Percentiles rank a stretch among this genome's conserved stretches.
phyloP scores from a whole-genome alignment of 2,888 invertebrate species.

The Xestia sexstrigata region DNA sequence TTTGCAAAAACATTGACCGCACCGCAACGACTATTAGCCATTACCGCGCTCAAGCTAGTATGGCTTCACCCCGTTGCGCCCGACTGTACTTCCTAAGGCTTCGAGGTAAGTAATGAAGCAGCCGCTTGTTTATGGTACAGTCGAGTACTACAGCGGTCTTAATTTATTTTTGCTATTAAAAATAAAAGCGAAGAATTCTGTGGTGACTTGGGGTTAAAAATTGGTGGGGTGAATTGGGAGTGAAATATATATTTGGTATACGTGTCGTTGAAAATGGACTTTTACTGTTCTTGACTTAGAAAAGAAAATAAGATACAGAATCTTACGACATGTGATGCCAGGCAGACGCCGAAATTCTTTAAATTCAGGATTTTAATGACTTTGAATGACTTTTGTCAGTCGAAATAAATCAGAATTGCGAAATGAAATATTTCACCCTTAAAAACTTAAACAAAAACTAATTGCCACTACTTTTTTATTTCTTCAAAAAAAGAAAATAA shows the following conservation, averaged over 20 bases:
- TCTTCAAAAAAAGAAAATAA: not conserved
- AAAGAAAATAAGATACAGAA: not conserved
- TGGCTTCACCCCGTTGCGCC: slow-evolving; percentile 76
- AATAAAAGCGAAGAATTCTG: slow-evolving; percentile 43
- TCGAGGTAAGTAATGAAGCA: slow-evolving; percentile 73
- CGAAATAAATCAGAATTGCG: no score
- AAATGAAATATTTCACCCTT: not conserved
- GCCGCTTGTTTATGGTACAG: slow-evolving; percentile 67
- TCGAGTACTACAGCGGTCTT: slow-evolving; percentile 56
- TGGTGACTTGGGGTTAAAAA: slow-evolving; percentile 33
- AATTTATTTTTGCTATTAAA: slow-evolving; percentile 61
- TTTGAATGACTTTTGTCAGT: no score
- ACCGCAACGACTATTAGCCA: slow-evolving; percentile 62
- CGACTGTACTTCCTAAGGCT: slow-evolving; percentile 73
- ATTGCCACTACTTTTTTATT: not conserved
- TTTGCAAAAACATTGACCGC: slow-evolving; percentile 65
- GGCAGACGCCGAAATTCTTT: not conserved
- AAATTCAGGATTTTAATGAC: not conserved
- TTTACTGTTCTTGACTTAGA: no score
- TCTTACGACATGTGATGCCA: not conserved
- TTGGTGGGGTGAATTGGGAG: not conserved
- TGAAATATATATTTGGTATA: not conserved
- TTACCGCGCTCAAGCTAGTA: slow-evolving; percentile 59
- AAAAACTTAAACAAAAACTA: no score
- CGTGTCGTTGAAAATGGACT: not conserved